Evolutionary conservation across 2,113 vertebrate genomes (phyloP), one percentile per base, ranked within the genome.

Genomic region (Pelecanus crispus): DNA sequence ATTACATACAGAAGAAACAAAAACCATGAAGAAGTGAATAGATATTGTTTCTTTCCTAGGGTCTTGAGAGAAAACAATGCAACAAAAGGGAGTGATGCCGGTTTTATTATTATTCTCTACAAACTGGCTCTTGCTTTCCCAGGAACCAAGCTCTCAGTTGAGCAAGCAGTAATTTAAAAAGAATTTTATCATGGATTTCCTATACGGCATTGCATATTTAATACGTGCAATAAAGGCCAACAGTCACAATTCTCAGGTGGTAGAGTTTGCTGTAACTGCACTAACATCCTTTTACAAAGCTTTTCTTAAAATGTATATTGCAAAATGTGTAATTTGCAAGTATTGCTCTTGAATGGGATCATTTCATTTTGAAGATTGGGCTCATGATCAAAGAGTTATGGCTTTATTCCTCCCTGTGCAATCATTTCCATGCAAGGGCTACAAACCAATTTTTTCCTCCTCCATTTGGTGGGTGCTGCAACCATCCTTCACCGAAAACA

Each of bases 21-120:
- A 94, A 79, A 5, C 9, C 49, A 74, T 47, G 7, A 87, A 91
- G 65, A 86, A 90, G 78, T 88, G 90, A 93, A 93, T 87, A 92
- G 78, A 94, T 90, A 94, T 50, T 82, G 80, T 91, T 96, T 94
- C 58, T 91, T 90, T 94, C 50, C 44, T 45, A 70, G 67, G 26
- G 47, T 79, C 88, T 95, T 89, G 79, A 79, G 91, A 96, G 81
- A 83, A 95, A 96, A 95, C 80, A 93, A 71, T 89, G 66, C 86
- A 91, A 62, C 84, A 68, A 75, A 92, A 95, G 73, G 61, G 62
- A 96, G 72, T 40, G 50, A 84, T 94, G 74, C 56, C 86, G 52
- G n/a, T 44, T 95, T 96, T 94, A 62, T 93, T 94, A 45, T 63
- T 92, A 63, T 68, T 90, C 59, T 87, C 34, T 65, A 18, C 44